Conservation (phyloP, 1,140 invertebrate species). For the Lepidurus packardi region DNA sequence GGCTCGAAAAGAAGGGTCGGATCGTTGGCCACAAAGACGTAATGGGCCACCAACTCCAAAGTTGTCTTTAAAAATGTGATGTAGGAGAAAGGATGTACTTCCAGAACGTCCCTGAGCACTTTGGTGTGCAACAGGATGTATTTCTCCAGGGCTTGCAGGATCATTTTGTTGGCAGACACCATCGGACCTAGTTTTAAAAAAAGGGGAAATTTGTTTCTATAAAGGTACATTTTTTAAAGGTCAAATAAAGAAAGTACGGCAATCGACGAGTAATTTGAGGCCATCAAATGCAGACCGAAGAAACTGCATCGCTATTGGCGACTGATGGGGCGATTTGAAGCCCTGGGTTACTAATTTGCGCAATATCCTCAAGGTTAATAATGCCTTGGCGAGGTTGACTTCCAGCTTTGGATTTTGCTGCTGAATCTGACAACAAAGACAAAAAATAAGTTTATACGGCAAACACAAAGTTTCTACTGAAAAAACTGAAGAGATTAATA, state of each 20-base stretch:
- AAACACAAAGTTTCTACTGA: neutral
- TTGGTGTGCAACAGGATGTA: slow-evolving; percentile 64
- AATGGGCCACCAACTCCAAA: slow-evolving; percentile 73
- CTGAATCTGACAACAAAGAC: slow-evolving; percentile 42
- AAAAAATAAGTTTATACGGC: no score
- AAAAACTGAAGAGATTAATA: slow-evolving; percentile 34
- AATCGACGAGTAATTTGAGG: slow-evolving; percentile 67
- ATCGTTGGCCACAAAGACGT: slow-evolving; percentile 75
- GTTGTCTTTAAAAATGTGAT: slow-evolving; percentile 69
- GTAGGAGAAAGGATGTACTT: slow-evolving; percentile 69
- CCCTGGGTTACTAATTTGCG: slow-evolving; percentile 75
- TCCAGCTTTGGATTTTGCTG: slow-evolving; percentile 40
- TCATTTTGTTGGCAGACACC: slow-evolving; percentile 22
- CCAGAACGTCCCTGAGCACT: slow-evolving; percentile 65
- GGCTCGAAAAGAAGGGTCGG: slow-evolving; percentile 69
- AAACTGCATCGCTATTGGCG: slow-evolving; percentile 65
- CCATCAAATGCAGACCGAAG: slow-evolving; percentile 69
- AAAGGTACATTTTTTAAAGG: no score
- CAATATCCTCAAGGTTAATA: slow-evolving; percentile 69
- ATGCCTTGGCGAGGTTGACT: slow-evolving; percentile 61
- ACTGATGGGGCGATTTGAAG: slow-evolving; percentile 67
- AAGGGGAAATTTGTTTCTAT: slow-evolving; percentile 7
- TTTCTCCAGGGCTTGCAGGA: slow-evolving; percentile 66
- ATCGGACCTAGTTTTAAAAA: slow-evolving; percentile 36
- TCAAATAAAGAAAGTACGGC: slow-evolving; percentile 56